These are phyloP conservation scores for Zoanthus gigantus DNA, from an alignment of 92 coral and sea anemone species.

Conservation along the genomic window DNA sequence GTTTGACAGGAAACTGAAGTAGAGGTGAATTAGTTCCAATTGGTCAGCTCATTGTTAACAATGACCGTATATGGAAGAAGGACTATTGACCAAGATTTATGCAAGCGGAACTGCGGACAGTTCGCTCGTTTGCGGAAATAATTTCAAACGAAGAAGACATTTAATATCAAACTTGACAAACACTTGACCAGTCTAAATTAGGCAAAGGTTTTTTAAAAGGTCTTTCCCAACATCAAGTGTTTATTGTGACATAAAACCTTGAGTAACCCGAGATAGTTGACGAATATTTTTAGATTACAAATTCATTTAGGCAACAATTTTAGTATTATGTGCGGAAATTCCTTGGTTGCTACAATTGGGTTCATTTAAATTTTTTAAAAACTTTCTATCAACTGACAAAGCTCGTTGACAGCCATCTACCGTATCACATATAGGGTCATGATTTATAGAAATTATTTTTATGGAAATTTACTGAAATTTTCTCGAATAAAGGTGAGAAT, in stretches of 20 bases:
- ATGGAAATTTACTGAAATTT: background rate
- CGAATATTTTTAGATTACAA: background rate
- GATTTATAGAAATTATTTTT: background rate
- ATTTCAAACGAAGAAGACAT: background rate
- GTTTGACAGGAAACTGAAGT: constrained; percentile 16
- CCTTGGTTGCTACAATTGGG: constrained; percentile 18
- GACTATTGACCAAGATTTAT: constrained; percentile 1
- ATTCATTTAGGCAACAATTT: constrained; percentile 1
- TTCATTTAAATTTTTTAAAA: constrained; percentile 1
- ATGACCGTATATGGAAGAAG: constrained; percentile 33
- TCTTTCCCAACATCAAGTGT: background rate
- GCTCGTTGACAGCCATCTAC: background rate
- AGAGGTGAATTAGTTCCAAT: constrained; percentile 21
- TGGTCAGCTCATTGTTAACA: constrained; percentile 31
- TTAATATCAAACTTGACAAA: constrained; percentile 51
- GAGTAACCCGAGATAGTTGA: background rate
- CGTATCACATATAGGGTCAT: background rate
- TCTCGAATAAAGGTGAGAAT: background rate
- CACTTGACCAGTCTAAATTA: constrained; percentile 47
- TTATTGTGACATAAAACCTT: background rate
- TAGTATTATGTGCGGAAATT: constrained; percentile 33
- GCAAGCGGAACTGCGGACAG: constrained; percentile 45
- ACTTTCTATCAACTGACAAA: background rate
- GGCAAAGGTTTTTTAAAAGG: background rate
- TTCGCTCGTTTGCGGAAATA: constrained; percentile 20